Percentiles rank a stretch among this genome's conserved stretches.
These are phyloP conservation scores for Eriosoma lanigerum DNA, from an alignment of 1,140 invertebrate species.

Conservation along the genomic window DNA sequence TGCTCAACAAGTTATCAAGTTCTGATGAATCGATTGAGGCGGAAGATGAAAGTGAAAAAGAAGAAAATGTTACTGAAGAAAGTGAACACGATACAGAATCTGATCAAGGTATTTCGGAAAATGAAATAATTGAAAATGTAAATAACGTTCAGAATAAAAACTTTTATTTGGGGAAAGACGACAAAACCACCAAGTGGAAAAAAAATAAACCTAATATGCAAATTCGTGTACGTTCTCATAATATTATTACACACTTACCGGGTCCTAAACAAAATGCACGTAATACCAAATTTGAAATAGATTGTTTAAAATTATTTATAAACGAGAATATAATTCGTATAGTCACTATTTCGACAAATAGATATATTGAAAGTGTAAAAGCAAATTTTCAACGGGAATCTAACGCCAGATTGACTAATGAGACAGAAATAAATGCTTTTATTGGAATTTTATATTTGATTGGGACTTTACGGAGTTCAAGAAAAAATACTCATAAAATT, in stretches of 20 bases:
- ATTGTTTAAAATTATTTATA: conserved; percentile 24
- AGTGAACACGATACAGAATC: conserved; percentile 11
- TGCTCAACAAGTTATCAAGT: conserved; percentile 5
- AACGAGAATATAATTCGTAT: conserved; percentile 38
- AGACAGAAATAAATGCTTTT: conserved; percentile 53
- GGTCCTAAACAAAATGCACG: conserved; percentile 16
- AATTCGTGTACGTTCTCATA: background rate
- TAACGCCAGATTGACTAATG: conserved; percentile 31
- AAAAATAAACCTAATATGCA: conserved; percentile 24
- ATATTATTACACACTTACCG: conserved; percentile 28
- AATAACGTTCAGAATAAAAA: conserved; percentile 17
- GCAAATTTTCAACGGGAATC: conserved; percentile 20
- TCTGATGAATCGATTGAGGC: conserved; percentile 1
- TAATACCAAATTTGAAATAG: conserved; percentile 3
- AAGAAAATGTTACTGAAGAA: conserved; percentile 1
- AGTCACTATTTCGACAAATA: conserved; percentile 51
- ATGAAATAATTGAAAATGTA: conserved; percentile 6
- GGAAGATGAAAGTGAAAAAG: background rate
- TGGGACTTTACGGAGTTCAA: conserved; percentile 54
- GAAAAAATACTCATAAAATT: conserved; percentile 56
- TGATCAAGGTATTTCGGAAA: conserved; percentile 1
- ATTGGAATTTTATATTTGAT: conserved; percentile 43
- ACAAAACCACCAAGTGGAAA: background rate
- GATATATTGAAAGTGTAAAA: conserved; percentile 25
- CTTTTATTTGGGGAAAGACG: conserved; percentile 28